A percentile compares a stretch with the other conserved stretches of the same genome.
phyloP scores from a whole-genome alignment of 2,888 invertebrate species.

The Agrotis exclamationis region DNA sequence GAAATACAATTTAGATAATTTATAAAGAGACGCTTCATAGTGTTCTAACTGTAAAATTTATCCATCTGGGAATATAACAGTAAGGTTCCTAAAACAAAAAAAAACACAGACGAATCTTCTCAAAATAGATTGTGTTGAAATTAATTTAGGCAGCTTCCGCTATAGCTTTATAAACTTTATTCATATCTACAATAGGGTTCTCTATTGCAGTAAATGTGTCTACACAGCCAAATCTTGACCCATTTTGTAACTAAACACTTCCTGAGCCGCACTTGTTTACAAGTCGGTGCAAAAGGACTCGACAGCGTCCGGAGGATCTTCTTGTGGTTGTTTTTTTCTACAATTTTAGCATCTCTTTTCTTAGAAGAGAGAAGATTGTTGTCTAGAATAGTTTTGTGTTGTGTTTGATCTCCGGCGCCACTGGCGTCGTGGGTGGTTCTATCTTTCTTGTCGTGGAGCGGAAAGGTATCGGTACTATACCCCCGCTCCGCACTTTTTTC shows the following conservation, averaged over 20 bases:
- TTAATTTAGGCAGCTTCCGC: conserved; percentile 34
- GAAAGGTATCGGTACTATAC: conserved; percentile 85
- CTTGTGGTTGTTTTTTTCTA: conserved; percentile 72
- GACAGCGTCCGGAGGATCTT: conserved; percentile 74
- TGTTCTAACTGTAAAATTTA: not conserved
- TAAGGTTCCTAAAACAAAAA: conserved; percentile 3
- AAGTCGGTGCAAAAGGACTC: conserved; percentile 84
- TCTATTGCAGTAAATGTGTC: conserved; percentile 74
- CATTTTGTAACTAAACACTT: conserved; percentile 75
- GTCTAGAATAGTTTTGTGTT: conserved; percentile 75
- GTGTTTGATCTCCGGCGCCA: conserved; percentile 69
- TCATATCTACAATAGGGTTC: conserved; percentile 22
- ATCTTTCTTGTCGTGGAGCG: conserved; percentile 68
- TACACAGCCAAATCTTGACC: conserved; percentile 67
- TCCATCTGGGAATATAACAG: conserved; percentile 18
- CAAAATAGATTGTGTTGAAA: conserved; percentile 58
- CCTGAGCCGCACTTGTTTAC: conserved; percentile 85
- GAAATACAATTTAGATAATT: conserved; percentile 7
- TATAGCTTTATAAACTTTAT: conserved; percentile 38
- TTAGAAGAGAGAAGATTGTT: conserved; percentile 76
- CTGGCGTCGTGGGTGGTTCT: conserved; percentile 64
- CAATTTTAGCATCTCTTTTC: conserved; percentile 64
- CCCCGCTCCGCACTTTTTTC: conserved; percentile 70
- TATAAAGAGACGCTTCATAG: not conserved
- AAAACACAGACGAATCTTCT: conserved; percentile 32